phyloP scores from a whole-genome alignment of 2,113 vertebrate species.

The Chaenocephalus aceratus region DNA sequence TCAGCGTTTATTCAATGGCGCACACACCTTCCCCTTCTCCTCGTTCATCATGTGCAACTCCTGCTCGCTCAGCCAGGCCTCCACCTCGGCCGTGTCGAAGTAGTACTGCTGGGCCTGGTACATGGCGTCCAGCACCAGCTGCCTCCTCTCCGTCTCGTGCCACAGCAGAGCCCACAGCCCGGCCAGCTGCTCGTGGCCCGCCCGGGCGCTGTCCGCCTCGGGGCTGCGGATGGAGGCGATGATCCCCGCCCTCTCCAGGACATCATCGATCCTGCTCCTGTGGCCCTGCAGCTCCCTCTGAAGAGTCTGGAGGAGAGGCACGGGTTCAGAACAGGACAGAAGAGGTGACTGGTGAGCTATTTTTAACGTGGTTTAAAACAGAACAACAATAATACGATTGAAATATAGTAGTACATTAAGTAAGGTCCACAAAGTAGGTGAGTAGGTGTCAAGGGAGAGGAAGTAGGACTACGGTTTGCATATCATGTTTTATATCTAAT shows the following conservation, averaged over 20 bases:
- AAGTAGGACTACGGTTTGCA: background rate
- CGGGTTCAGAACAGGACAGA: background rate
- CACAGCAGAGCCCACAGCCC: conserved; percentile 87
- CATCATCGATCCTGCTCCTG: conserved; percentile 87
- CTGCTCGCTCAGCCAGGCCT: conserved; percentile 95
- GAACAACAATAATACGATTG: background rate
- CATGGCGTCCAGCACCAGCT: conserved; percentile 90
- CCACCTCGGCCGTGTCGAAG: conserved; percentile 92
- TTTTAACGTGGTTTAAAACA: background rate
- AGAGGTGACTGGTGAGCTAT: background rate
- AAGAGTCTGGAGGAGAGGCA: conserved; percentile 81
- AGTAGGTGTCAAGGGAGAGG: background rate
- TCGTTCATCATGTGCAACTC: conserved; percentile 96
- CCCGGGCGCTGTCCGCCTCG: conserved; percentile 85
- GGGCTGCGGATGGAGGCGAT: conserved; percentile 89
- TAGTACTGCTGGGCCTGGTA: conserved; percentile 95
- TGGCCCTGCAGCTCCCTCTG: conserved; percentile 92
- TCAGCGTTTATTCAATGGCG: background rate
- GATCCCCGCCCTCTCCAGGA: conserved; percentile 87
- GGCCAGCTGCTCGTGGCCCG: conserved; percentile 86
- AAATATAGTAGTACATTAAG: background rate
- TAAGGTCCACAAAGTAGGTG: background rate
- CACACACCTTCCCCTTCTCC: conserved; percentile 93
- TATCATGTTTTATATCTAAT: background rate
- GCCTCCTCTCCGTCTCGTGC: conserved; percentile 87